Conservation (phyloP, 2,888 invertebrate species). For the Anarsia innoxiella region DNA sequence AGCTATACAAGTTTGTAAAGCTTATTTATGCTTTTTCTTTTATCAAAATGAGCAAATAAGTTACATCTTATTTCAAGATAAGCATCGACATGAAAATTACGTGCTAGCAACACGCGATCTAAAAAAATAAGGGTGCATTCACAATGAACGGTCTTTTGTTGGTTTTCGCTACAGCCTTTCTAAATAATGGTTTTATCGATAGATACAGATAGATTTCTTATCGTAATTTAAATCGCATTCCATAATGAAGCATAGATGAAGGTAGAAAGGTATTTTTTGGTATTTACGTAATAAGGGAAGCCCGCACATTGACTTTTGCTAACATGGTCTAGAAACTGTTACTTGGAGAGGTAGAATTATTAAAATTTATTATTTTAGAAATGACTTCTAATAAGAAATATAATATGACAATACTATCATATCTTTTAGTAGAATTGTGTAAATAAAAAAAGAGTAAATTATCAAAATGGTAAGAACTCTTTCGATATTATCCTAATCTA, state of each 20-base stretch:
- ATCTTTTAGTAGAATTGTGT: too few species aligned
- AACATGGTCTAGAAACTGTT: not conserved
- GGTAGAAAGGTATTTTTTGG: too few species aligned
- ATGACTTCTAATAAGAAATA: too few species aligned
- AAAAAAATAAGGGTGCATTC: not conserved
- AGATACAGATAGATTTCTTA: not conserved
- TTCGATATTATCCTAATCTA: too few species aligned
- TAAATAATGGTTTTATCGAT: not conserved
- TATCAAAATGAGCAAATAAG: constrained; percentile 34
- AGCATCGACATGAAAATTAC: constrained; percentile 41
- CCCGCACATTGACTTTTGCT: not conserved
- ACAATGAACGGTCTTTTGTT: not conserved
- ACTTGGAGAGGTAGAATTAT: too few species aligned
- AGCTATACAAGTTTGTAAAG: not conserved
- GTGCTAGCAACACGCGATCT: constrained; percentile 40
- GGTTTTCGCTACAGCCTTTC: not conserved
- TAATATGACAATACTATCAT: too few species aligned
- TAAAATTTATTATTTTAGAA: too few species aligned
- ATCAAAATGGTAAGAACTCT: too few species aligned
- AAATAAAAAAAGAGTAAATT: too few species aligned
- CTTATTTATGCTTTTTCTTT: constrained; percentile 15
- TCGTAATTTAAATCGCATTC: not conserved
- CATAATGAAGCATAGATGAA: not conserved
- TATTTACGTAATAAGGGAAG: not conserved
- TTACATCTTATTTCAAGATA: constrained; percentile 60